These are phyloP conservation scores for Boloria euphrosyne DNA, from an alignment of 2,888 invertebrate genomes.

Conservation along the genomic window DNA sequence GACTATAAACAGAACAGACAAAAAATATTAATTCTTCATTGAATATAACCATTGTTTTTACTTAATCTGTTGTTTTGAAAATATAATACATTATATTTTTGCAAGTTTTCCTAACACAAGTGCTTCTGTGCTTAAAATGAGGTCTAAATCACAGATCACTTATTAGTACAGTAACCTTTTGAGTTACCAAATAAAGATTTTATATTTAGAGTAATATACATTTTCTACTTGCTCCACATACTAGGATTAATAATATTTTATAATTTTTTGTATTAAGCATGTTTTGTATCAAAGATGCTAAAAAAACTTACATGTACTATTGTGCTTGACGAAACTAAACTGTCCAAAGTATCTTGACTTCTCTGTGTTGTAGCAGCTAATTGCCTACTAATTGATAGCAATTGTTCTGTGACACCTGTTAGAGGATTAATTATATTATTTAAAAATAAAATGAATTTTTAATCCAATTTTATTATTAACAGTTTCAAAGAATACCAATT, in stretches of 20 bases:
- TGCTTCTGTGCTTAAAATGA: no score
- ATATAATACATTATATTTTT: no score
- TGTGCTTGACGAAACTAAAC: constrained; percentile 86
- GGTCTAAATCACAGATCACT: no score
- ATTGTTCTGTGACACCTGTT: constrained; percentile 90
- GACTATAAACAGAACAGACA: background rate
- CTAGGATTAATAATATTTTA: background rate
- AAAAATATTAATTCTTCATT: background rate
- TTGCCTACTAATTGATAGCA: constrained; percentile 92
- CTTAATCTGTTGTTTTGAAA: no score
- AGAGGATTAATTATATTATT: constrained; percentile 37
- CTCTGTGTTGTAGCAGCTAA: constrained; percentile 93
- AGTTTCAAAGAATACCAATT: no score
- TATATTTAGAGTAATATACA: no score
- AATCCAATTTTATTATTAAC: no score
- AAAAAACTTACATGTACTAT: constrained; percentile 78
- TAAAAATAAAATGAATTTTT: background rate
- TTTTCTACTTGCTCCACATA: no score
- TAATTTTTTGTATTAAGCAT: background rate
- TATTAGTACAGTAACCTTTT: no score
- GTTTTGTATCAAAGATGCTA: background rate
- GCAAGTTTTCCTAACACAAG: no score
- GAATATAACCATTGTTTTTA: no score
- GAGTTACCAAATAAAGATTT: no score
- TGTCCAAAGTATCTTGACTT: constrained; percentile 92